Evolutionary conservation across 2,888 invertebrate genomes (phyloP).

Genomic region (Gerosis bhagava): DNA sequence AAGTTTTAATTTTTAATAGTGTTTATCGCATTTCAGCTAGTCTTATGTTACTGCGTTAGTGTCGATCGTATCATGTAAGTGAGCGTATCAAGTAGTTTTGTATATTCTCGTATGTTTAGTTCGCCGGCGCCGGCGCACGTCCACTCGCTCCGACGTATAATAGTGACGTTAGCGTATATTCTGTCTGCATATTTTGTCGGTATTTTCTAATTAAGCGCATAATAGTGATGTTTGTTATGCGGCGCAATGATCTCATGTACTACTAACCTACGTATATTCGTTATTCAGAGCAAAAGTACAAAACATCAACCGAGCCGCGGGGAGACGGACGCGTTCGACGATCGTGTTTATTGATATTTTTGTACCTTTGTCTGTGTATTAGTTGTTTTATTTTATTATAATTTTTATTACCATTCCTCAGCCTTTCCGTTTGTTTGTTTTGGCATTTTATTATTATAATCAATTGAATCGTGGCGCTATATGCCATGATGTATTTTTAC

Average conservation of each 20-base stretch:
- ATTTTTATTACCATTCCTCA: slow-evolving; percentile 69
- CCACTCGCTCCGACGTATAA: slow-evolving; percentile 60
- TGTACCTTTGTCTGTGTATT: slow-evolving; percentile 76
- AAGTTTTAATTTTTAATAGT: slow-evolving; percentile 75
- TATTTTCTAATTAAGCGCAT: slow-evolving; percentile 76
- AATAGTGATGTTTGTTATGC: slow-evolving; percentile 60
- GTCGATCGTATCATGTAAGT: slow-evolving; percentile 65
- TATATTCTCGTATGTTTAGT: slow-evolving; percentile 73
- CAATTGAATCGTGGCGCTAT: slow-evolving; percentile 44
- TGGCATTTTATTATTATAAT: slow-evolving; percentile 51
- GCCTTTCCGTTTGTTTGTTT: slow-evolving; percentile 61
- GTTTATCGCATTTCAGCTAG: slow-evolving; percentile 81
- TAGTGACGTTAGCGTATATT: slow-evolving; percentile 58
- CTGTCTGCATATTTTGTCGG: slow-evolving; percentile 78
- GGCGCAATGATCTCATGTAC: slow-evolving; percentile 79
- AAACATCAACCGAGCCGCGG: slow-evolving; percentile 43
- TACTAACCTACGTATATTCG: slow-evolving; percentile 70
- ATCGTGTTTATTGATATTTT: slow-evolving; percentile 66
- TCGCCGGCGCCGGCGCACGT: slow-evolving; percentile 49
- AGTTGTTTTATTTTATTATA: slow-evolving; percentile 66
- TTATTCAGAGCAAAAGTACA: slow-evolving; percentile 78
- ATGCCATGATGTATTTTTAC: slow-evolving; percentile 45
- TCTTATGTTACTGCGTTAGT: slow-evolving; percentile 77
- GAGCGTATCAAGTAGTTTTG: slow-evolving; percentile 70
- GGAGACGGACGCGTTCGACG: slow-evolving; percentile 44